Base-by-base conservation (phyloP, 1,140 invertebrate genomes). In the Apolygus lucorum region DNA sequence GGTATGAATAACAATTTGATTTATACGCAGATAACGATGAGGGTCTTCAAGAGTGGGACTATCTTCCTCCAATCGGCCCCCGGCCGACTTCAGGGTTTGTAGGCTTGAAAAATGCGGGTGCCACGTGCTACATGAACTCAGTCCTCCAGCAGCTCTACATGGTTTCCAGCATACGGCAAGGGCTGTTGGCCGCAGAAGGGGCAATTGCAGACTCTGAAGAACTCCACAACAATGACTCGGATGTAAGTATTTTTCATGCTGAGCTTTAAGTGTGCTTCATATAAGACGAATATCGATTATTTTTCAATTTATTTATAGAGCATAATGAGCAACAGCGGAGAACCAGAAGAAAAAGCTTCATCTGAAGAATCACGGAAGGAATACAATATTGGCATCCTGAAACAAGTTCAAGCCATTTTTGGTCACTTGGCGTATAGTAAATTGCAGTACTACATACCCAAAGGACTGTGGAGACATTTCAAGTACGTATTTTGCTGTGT, bases 71-170 rank as follows among this genome's bases (percentile, higher is more conserved):
- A n/a, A 91, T 98, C 34, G 95, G 94, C 1, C 92, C 93, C 13
- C 83, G 96, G 63, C 92, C 92, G 14, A 76, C 82, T 0, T 90
- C 93, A 75, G 93, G 96, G 64, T 96, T 98, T 82, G 96, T 98
- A 59, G 96, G 96, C 14, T 81, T 99, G 70, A 99, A 98, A 79
- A 99, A 99, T 81, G 96, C 95, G 28, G 96, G 96, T 21, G 96
- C 96, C 28, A 99, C 96, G 0, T 99, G 96, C 79, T 99, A 99
- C 79, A 99, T 99, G 96, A 99, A 99, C 81, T 98, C 95, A 17
- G 94, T 99, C 59, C 81, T 99, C 72, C 96, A 99, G 80, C 95
- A 98, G 79, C 81, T 98, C 28, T 98, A 95, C 76, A 98, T 97
- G 91, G 95, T 98, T 65, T 90, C 91, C 63, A 90, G 90, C 65